These are phyloP conservation scores for Drosophila varians DNA, from an alignment of 1,140 invertebrate genomes.

Conservation along the genomic window DNA sequence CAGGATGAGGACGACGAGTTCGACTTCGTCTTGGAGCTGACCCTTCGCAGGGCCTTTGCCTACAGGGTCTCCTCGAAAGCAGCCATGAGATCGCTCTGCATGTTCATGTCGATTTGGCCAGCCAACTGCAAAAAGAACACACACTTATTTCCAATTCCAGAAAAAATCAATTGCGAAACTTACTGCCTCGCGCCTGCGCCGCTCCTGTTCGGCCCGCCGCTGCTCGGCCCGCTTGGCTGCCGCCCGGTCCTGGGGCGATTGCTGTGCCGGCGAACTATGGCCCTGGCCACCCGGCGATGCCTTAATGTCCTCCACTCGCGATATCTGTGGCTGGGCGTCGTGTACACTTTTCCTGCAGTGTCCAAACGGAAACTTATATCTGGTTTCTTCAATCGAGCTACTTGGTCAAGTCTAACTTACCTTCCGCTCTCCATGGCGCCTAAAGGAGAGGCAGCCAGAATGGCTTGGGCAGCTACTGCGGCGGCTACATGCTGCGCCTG, in stretches of 20 bases:
- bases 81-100: constrained; percentile 98
- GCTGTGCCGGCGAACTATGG: constrained; percentile 85
- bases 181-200: constrained; percentile 95
- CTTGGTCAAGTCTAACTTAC: constrained; percentile 38
- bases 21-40: background rate
- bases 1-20: background rate
- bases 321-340: constrained; percentile 75
- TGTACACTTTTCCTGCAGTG: constrained; percentile 84
- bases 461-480: constrained; percentile 69
- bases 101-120: constrained; percentile 98
- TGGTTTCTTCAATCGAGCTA: background rate
- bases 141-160: background rate
- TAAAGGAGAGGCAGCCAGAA: constrained; percentile 65
- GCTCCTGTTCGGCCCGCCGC: constrained; percentile 93
- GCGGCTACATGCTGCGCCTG: constrained; percentile 57
- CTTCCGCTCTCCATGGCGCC: constrained; percentile 79
- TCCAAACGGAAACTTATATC: background rate
- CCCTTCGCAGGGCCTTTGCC: constrained; percentile 58
- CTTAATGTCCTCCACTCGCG: constrained; percentile 85
- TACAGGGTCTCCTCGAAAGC: constrained; percentile 98
- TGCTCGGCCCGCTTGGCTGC: constrained; percentile 91
- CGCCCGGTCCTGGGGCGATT: constrained; percentile 87
- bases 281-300: constrained; percentile 82
- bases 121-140: constrained; percentile 90
- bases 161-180: constrained; percentile 74